These are phyloP conservation scores for Myopa tessellatipennis DNA, from an alignment of 2,888 invertebrate genomes.

Conservation along the genomic window DNA sequence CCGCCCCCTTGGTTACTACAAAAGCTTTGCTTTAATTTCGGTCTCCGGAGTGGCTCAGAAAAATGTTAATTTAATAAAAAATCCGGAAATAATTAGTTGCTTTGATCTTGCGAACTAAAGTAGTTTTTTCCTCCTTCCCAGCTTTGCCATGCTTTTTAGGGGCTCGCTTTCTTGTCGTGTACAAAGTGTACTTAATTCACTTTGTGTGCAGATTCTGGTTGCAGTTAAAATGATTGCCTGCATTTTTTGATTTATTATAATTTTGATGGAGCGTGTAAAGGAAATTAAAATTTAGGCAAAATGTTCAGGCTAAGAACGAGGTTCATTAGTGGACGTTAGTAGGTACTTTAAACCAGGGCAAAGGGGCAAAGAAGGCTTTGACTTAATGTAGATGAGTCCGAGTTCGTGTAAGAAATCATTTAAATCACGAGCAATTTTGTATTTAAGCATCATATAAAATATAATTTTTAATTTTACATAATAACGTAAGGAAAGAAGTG, in stretches of 20 bases:
- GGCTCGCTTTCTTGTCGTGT: constrained; percentile 24
- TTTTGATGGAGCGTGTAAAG: not conserved
- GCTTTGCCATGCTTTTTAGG: not conserved
- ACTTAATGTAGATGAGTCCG: too few species aligned
- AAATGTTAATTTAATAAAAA: constrained; percentile 65
- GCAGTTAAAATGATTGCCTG: not conserved
- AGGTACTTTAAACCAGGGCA: too few species aligned
- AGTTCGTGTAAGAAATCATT: too few species aligned
- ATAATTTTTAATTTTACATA: too few species aligned
- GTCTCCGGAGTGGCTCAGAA: constrained; percentile 40
- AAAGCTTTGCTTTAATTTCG: constrained; percentile 37
- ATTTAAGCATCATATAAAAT: too few species aligned
- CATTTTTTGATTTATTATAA: not conserved
- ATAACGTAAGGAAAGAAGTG: too few species aligned
- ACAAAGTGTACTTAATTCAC: constrained; percentile 24
- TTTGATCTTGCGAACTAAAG: constrained; percentile 56
- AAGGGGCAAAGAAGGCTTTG: too few species aligned
- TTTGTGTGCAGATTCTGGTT: not conserved
- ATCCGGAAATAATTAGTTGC: constrained; percentile 66
- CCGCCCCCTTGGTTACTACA: not conserved
- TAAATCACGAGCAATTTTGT: too few species aligned
- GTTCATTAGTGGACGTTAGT: not conserved
- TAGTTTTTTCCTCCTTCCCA: constrained; percentile 6
- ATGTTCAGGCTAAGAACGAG: not conserved
- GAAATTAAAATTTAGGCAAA: constrained; percentile 2